Percentiles rank a stretch among this genome's conserved stretches.
Evolutionary conservation across 2,888 invertebrate species (phyloP).

Genomic region (Tridacna crocea): DNA sequence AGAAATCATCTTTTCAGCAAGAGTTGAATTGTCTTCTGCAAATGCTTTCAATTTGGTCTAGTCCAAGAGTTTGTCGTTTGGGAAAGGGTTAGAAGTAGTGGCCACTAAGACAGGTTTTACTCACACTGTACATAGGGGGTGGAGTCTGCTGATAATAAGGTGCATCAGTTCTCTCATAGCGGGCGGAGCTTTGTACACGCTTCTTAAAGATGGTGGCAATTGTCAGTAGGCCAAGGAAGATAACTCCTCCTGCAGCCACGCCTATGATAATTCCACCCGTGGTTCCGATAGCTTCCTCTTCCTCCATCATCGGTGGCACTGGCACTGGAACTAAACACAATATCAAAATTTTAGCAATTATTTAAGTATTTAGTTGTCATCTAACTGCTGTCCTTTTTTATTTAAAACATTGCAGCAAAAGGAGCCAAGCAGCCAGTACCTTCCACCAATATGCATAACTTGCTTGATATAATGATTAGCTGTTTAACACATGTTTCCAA

Average conservation of each 20-base stretch:
- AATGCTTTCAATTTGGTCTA: no score
- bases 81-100: no score
- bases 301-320: neutral
- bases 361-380: no score
- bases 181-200: constrained; percentile 5
- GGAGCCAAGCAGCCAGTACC: no score
- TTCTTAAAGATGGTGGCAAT: constrained; percentile 50
- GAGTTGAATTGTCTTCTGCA: no score
- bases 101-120: neutral
- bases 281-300: constrained; percentile 30
- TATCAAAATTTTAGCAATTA: neutral
- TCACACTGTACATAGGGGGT: constrained; percentile 2
- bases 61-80: no score
- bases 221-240: constrained; percentile 49
- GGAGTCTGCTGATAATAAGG: constrained; percentile 3
- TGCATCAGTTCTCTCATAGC: neutral
- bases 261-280: constrained; percentile 61
- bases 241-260: constrained; percentile 40
- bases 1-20: no score
- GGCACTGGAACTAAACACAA: neutral
- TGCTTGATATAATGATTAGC: no score
- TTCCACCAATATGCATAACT: no score
- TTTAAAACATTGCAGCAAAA: no score
- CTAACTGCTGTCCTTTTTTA: no score
- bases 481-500: no score